Evolutionary conservation across 2,888 invertebrate species (phyloP), one percentile per base, ranked within the genome.

Genomic region (Eupithecia subfuscata): DNA sequence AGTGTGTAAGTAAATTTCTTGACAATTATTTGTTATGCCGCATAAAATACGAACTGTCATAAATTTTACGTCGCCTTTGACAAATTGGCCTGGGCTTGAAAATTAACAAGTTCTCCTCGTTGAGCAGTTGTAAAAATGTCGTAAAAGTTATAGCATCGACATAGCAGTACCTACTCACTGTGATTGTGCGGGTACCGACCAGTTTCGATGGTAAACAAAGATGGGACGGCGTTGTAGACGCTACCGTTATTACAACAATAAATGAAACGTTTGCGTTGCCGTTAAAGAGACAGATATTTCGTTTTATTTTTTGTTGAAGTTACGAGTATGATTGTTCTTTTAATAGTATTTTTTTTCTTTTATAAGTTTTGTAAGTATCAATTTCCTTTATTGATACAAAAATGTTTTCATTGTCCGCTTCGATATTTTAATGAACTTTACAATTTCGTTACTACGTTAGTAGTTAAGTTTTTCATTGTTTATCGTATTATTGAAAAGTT

Each of bases 111-210:
- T n/a, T n/a, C n/a, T 75, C 37, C 45, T 52, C 48, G 69, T 75
- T 75, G 16, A 12, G 25, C 5, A 56, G 56, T 25, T 25, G 56
- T 56, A 25, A 25, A 18, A 56, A 22, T 22, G 65, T 52, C 25
- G 67, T 60, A 77, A 63, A 69, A 69, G 72, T 22, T 81, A 80
- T 82, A 84, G 74, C 72, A 76, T 78, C 75, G 75, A 77, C 78
- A 73, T 84, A 85, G 82, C 86, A 81, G 84, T 86, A 83, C 74
- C 9, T 18, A n/a, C 34, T 22, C 56, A 34, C 3, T 34, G 14
- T 64, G 72, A 30, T 82, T 82, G 80, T 81, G 82, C 79, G 75
- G 69, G 12, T 2, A n/a, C 16, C 43, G 56, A 48, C 79, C 73
- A 73, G 37, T 69, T 69, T 69, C 2, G 22, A n/a, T 6, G 1